Percentiles rank a stretch among this genome's conserved stretches.
phyloP scores from a whole-genome alignment of 2,797 vertebrate species.

The Acanthis flammea region DNA sequence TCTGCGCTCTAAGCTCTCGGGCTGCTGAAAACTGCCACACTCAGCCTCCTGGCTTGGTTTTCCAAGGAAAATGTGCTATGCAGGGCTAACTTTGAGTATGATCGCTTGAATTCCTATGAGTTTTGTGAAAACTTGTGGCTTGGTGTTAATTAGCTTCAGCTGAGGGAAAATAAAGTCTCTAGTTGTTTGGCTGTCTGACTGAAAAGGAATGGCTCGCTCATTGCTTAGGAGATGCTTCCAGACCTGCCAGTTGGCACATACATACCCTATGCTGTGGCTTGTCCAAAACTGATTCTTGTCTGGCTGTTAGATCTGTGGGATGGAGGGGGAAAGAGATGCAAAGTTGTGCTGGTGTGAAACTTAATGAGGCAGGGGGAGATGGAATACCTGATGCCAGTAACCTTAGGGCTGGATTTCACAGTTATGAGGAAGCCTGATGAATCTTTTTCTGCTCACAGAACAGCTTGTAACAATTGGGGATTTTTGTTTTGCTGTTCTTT shows the following conservation, averaged over 20 bases:
- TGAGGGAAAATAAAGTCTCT: neutral
- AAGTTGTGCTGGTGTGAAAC: neutral
- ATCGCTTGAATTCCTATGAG: neutral
- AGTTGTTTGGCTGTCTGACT: neutral
- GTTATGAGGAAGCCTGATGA: neutral
- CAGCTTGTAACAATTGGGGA: neutral
- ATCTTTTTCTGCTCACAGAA: neutral
- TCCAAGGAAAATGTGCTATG: neutral
- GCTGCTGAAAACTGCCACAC: neutral
- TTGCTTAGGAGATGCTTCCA: neutral
- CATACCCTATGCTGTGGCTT: accelerated
- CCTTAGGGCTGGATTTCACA: neutral
- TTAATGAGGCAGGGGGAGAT: neutral
- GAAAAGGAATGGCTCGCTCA: neutral
- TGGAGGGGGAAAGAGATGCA: neutral
- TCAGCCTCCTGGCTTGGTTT: neutral
- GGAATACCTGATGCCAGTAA: neutral
- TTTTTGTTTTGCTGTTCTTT: neutral
- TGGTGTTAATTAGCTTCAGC: neutral
- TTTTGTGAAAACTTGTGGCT: neutral
- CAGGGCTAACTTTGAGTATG: neutral
- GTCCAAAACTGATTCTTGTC: neutral
- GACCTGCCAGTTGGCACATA: slow-evolving; percentile 26
- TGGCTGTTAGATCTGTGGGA: neutral
- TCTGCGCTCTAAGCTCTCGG: neutral